Base-by-base conservation (phyloP, 2,797 vertebrate species). In the Megalops cyprinoides region DNA sequence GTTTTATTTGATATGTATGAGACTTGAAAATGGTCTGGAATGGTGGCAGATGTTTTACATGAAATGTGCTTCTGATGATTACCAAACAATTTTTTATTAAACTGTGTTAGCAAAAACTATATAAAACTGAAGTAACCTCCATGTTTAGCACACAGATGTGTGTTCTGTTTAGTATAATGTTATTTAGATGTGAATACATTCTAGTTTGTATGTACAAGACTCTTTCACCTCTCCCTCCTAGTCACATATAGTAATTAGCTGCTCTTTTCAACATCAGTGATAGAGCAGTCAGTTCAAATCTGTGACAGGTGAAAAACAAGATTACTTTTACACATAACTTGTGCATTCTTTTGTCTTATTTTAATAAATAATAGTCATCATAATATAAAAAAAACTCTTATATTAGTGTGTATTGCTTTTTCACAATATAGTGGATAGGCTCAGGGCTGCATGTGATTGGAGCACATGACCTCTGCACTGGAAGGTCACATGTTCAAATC, bases 201-300 rank as follows among this genome's bases (percentile, higher is more conserved):
- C 42, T 49, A n/a, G 51, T 79, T 51, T 79, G 39, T 23, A 67
- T 79, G 58, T 14, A 69, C 48, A 60, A 37, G 46, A 28, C 62
- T 79, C 51, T 20, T 39, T 1, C 39, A 44, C 20, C 23, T 2
- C 20, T 31, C 34, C 48, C 74, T 75, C 25, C 48, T 31, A 65
- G 12, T 34, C 4, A 31, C 60, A 31, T 25, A 31, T 25, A 65
- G 60, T n/a, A n/a, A n/a, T n/a, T n/a, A n/a, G n/a, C n/a, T n/a
- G 67, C 18, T n/a, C 39, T 42, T 1, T 69, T 42, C 14, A 7
- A 37, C n/a, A 44, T 20, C 37, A 71, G 39, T 5, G n/a, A 4
- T n/a, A 25, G 20, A 71, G 67, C n/a, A 23, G 37, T 37, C 31
- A 65, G 34, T n/a, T 34, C 3, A 15, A 65, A 2, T 20, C 2